Conservation (phyloP, 37 sponge, comb jelly and placozoan genomes). For the Lycopodina hypogea region DNA sequence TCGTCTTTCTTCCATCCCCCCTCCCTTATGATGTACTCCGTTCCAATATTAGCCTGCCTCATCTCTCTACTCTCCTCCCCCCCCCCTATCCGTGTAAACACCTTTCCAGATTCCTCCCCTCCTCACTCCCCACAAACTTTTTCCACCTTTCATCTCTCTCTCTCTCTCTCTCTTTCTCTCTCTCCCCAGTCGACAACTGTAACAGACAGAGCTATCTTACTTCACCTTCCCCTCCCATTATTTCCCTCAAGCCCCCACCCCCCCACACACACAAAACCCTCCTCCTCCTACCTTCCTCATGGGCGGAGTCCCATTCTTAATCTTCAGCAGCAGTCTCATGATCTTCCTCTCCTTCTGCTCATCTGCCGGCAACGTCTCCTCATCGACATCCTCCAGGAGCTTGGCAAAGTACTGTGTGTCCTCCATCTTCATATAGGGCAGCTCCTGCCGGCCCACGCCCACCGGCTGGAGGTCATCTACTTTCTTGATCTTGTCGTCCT, state of each 20-base stretch:
- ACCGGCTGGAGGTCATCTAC: slow-evolving; percentile 80
- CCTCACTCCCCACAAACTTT: too few species aligned
- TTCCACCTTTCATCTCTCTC: too few species aligned
- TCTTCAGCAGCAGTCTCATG: slow-evolving; percentile 94
- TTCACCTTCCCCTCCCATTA: too few species aligned
- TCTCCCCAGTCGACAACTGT: too few species aligned
- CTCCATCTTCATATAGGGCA: slow-evolving; percentile 95
- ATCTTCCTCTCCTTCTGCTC: slow-evolving; percentile 97
- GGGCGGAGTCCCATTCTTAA: slow-evolving; percentile 99
- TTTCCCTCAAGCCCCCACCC: too few species aligned
- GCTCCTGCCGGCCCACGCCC: slow-evolving; percentile 58
- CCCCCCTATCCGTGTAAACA: neutral
- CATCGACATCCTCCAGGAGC: slow-evolving; percentile 91
- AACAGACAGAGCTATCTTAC: too few species aligned
- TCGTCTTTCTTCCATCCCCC: too few species aligned
- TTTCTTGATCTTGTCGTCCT: slow-evolving; percentile 71
- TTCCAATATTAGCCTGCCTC: too few species aligned
- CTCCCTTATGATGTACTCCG: too few species aligned
- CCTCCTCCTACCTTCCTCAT: slow-evolving; percentile 86
- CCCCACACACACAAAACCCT: too few species aligned
- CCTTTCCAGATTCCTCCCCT: neutral
- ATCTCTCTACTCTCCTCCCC: neutral
- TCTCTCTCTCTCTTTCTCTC: too few species aligned
- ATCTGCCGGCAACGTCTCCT: slow-evolving; percentile 81
- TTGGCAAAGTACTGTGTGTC: slow-evolving; percentile 97